Evolutionary conservation across 2,113 vertebrate genomes (phyloP).

Genomic region (Sylvietta virens): DNA sequence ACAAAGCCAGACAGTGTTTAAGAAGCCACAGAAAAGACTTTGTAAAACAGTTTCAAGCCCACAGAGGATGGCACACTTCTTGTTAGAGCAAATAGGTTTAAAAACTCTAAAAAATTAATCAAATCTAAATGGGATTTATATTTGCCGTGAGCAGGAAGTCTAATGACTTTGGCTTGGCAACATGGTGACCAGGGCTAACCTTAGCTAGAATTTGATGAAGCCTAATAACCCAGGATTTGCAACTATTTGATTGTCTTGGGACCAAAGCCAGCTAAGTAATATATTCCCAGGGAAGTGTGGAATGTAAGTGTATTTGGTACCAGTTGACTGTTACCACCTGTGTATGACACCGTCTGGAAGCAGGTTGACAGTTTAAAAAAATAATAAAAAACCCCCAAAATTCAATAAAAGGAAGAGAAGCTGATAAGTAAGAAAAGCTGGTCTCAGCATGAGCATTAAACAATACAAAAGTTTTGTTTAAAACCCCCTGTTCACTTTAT

Average conservation of each 20-base stretch:
- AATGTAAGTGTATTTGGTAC: not conserved
- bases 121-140: not conserved
- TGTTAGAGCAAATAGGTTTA: not conserved
- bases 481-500: not conserved
- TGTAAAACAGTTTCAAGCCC: not conserved
- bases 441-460: not conserved
- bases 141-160: not conserved
- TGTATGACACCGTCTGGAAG: not conserved
- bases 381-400: rapidly evolving
- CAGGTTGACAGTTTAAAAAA: not conserved
- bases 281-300: not conserved
- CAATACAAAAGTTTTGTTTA: not conserved
- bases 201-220: not conserved
- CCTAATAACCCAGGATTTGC: not conserved
- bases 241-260: not conserved
- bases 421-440: not conserved
- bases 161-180: not conserved
- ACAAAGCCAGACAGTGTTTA: slow-evolving; percentile 23
- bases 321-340: not conserved
- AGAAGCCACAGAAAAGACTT: not conserved
- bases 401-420: not conserved
- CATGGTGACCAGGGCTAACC: not conserved
- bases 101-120: slow-evolving; percentile 2
- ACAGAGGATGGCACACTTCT: not conserved
- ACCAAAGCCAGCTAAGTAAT: not conserved